Evolutionary conservation across 2,797 vertebrate genomes (phyloP), one percentile per base, ranked within the genome.

Genomic region (Esox lucius): DNA sequence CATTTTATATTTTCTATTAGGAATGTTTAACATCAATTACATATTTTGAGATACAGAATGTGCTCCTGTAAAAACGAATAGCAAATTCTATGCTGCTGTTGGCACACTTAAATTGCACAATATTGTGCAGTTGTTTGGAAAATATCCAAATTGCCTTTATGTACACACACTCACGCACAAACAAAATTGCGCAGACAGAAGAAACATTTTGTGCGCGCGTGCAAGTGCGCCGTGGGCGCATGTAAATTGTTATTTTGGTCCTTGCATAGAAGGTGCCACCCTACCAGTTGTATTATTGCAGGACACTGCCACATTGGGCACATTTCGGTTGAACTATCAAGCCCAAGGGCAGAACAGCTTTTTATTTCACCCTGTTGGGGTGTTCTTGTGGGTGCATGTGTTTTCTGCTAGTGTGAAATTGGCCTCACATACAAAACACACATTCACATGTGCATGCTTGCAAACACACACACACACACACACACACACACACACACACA

Each of bases 111-210:
- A n/a, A n/a, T 59, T 42, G 42, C 9, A 11, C 42, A 42, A 1
- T 42, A 42, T 42, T 42, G 42, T 42, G 42, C 9, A 7, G 42
- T 42, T 4, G 42, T 42, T 42, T 42, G 42, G 42, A 11, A 42
- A 9, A 4, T 7, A 11, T 42, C 1, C 42, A 42, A 5, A 5
- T 24, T 11, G 1, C n/a, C n/a, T 9, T 59, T 9, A 22, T 56
- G 6, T 56, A n/a, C 51, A 61, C 59, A n/a, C n/a, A n/a, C 51
- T 56, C 7, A 66, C 64, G 19, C 65, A n/a, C 64, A 65, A 62
- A 65, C 26, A 31, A 61, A 64, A 11, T 22, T 26, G 26, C 15
- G 31, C 31, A 67, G 16, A 39, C 42, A 46, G 42, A 46, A 46
- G 42, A 46, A 46, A 46, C 42, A 46, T 46, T 1, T 46, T 46